A percentile compares a stretch with the other conserved stretches of the same genome.
Evolutionary conservation across 2,113 vertebrate species (phyloP).

Genomic region (Gyps fulvus): DNA sequence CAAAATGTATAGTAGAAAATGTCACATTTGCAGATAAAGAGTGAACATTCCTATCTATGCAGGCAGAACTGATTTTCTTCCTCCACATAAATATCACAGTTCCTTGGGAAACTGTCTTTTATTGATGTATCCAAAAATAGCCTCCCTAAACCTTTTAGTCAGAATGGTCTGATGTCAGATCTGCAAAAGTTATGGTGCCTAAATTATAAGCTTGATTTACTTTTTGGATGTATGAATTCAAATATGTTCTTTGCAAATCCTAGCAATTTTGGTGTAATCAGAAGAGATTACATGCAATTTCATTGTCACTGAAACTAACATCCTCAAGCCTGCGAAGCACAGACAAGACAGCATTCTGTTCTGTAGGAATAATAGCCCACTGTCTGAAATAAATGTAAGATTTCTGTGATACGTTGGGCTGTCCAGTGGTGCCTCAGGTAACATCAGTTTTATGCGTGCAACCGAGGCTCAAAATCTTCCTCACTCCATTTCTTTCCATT

Average conservation of each 20-base stretch:
- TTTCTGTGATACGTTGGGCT: background rate
- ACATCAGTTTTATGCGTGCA: background rate
- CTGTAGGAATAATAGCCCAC: background rate
- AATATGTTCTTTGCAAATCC: conserved; percentile 29
- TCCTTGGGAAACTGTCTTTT: conserved; percentile 1
- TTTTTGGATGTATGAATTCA: conserved; percentile 20
- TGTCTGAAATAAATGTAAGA: background rate
- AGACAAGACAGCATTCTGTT: background rate
- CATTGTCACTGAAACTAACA: conserved; percentile 20
- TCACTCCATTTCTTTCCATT: background rate
- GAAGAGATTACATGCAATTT: conserved; percentile 31
- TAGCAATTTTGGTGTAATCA: conserved; percentile 39
- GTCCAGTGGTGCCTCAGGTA: background rate
- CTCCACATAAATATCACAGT: background rate
- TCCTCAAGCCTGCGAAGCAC: background rate
- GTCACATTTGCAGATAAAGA: conserved; percentile 14
- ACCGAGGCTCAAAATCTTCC: background rate
- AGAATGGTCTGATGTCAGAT: conserved; percentile 15
- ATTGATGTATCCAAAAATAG: background rate
- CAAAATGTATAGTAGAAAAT: background rate
- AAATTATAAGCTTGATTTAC: conserved; percentile 38
- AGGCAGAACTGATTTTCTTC: background rate
- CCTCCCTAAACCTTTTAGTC: background rate
- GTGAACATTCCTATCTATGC: background rate
- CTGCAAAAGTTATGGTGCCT: background rate